These are phyloP conservation scores for Galeruca laticollis DNA, from an alignment of 2,888 invertebrate genomes.

Conservation along the genomic window DNA sequence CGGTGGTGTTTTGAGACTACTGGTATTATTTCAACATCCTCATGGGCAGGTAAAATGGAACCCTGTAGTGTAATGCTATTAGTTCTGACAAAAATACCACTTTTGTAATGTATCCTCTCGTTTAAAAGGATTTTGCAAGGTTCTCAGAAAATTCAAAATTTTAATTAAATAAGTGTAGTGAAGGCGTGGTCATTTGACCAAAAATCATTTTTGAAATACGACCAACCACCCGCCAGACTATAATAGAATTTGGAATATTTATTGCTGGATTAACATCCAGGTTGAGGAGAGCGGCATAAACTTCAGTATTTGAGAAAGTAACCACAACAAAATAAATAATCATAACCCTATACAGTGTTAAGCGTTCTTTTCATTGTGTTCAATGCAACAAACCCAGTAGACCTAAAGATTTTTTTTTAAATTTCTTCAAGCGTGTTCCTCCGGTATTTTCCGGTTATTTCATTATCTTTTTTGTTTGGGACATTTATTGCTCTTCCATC, in stretches of 20 bases:
- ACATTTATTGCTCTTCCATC: too few species aligned
- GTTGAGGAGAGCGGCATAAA: neutral
- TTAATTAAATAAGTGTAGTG: conserved; percentile 11
- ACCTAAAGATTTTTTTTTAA: too few species aligned
- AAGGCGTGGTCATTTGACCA: neutral
- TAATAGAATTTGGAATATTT: neutral
- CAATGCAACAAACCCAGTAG: too few species aligned
- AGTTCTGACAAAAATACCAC: conserved; percentile 19
- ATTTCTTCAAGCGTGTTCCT: too few species aligned
- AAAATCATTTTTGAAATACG: neutral
- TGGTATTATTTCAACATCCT: conserved; percentile 12
- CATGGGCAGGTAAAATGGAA: conserved; percentile 25
- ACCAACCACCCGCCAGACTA: neutral
- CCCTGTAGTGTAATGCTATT: conserved; percentile 27
- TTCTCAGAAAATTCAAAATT: conserved; percentile 2
- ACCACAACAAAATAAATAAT: neutral
- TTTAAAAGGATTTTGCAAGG: neutral
- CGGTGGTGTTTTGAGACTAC: conserved; percentile 29
- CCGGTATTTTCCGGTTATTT: too few species aligned
- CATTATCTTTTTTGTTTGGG: too few species aligned
- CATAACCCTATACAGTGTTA: neutral
- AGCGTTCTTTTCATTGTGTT: too few species aligned
- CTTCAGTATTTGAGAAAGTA: neutral
- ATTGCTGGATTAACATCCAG: neutral
- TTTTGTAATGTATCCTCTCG: conserved; percentile 13